Percentiles rank a stretch among this genome's conserved stretches.
Conservation (phyloP, 2,888 invertebrate genomes). For the Drosophila kokeensis region DNA sequence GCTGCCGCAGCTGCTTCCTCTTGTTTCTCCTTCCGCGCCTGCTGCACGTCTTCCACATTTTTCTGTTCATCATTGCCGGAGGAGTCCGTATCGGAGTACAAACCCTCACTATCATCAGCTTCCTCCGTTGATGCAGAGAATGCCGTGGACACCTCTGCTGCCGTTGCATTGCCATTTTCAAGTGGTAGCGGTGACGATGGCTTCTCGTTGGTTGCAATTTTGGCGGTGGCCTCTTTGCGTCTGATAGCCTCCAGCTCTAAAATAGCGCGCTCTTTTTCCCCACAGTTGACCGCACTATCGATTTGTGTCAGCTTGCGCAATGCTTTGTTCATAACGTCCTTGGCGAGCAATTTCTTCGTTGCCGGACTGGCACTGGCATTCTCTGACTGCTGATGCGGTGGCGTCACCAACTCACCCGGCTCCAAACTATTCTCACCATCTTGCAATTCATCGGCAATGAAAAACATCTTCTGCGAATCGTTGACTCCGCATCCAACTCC, state of each 20-base stretch:
- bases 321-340: constrained; percentile 60
- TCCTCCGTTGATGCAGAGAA: constrained; percentile 15
- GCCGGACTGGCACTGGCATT: constrained; percentile 34
- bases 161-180: constrained; percentile 29
- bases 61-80: constrained; percentile 61
- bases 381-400: constrained; percentile 69
- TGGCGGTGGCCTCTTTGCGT: constrained; percentile 63
- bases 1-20: constrained; percentile 69
- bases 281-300: constrained; percentile 49
- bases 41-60: constrained; percentile 64
- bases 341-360: constrained; percentile 53
- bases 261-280: constrained; percentile 69
- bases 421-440: constrained; percentile 82
- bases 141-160: neutral
- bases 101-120: constrained; percentile 67
- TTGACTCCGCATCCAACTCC: constrained; percentile 4
- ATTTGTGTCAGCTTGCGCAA: constrained; percentile 63
- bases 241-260: constrained; percentile 75
- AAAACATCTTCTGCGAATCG: constrained; percentile 14
- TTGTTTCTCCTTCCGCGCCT: constrained; percentile 67
- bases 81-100: constrained; percentile 71
- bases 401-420: constrained; percentile 83
- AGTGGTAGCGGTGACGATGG: neutral
- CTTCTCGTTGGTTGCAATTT: neutral
- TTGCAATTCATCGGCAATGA: constrained; percentile 68